A percentile compares a stretch with the other conserved stretches of the same genome.
Evolutionary conservation across 2,797 vertebrate genomes (phyloP).

Genomic region (Manis crassicaudata): DNA sequence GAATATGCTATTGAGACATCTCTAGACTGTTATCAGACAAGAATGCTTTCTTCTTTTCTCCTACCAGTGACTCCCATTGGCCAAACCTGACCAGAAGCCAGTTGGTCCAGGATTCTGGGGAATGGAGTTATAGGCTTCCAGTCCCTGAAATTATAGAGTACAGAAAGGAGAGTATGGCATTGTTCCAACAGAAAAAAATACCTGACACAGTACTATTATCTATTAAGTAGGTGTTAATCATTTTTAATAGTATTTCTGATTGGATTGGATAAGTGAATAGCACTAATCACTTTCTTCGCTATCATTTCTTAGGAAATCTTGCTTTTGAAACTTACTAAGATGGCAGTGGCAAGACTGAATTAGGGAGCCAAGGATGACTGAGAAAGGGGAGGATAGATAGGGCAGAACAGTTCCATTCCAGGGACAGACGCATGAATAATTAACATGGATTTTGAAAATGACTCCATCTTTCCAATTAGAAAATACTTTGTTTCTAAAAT

Average conservation of each 20-base stretch:
- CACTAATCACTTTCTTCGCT: background rate
- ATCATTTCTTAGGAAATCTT: constrained; percentile 44
- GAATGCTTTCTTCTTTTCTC: background rate
- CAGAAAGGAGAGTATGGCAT: background rate
- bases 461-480: constrained; percentile 38
- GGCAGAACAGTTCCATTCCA: background rate
- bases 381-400: background rate
- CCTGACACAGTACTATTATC: background rate
- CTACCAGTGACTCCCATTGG: background rate
- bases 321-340: background rate
- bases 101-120: constrained; percentile 8
- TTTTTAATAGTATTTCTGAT: constrained; percentile 57
- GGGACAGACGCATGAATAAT: background rate
- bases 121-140: background rate
- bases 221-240: background rate
- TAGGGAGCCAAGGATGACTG: background rate
- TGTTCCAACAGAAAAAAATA: constrained; percentile 26
- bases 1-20: background rate
- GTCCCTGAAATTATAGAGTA: background rate
- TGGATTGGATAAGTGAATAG: background rate
- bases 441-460: constrained; percentile 34
- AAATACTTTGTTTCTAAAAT: constrained; percentile 46
- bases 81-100: background rate
- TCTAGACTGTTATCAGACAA: background rate
- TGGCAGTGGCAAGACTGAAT: background rate